These are phyloP conservation scores for Felis chaus DNA, from an alignment of 2,113 vertebrate species.

Conservation along the genomic window DNA sequence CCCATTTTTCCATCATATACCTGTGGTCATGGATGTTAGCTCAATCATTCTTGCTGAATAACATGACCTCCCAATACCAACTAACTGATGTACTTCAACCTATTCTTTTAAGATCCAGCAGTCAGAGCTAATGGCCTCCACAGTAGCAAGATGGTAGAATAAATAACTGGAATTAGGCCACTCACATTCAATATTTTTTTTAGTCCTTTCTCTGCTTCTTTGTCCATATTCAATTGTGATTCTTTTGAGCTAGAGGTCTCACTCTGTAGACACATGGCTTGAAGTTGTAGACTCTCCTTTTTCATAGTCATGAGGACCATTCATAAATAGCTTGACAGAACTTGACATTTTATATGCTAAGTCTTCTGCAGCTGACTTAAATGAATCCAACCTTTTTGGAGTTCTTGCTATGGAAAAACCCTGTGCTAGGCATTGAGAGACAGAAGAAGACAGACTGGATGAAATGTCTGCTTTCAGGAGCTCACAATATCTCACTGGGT, in stretches of 20 bases:
- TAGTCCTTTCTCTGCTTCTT: neutral
- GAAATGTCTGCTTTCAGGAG: neutral
- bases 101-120: neutral
- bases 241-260: neutral
- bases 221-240: neutral
- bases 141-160: neutral
- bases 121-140: neutral
- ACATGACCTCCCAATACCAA: neutral
- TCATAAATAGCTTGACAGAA: neutral
- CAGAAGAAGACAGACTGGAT: neutral
- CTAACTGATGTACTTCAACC: neutral
- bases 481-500: neutral
- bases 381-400: neutral
- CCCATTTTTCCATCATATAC: neutral
- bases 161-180: neutral
- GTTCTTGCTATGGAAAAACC: neutral
- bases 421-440: neutral
- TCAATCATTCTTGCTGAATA: neutral
- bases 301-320: neutral
- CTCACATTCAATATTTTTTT: neutral
- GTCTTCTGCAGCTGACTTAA: neutral
- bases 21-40: neutral
- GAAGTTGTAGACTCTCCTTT: neutral
- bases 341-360: neutral
- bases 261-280: neutral